Percentiles rank a stretch among this genome's conserved stretches.
These are phyloP conservation scores for Danio tinwini DNA, from an alignment of 2,797 vertebrate species.

Conservation along the genomic window DNA sequence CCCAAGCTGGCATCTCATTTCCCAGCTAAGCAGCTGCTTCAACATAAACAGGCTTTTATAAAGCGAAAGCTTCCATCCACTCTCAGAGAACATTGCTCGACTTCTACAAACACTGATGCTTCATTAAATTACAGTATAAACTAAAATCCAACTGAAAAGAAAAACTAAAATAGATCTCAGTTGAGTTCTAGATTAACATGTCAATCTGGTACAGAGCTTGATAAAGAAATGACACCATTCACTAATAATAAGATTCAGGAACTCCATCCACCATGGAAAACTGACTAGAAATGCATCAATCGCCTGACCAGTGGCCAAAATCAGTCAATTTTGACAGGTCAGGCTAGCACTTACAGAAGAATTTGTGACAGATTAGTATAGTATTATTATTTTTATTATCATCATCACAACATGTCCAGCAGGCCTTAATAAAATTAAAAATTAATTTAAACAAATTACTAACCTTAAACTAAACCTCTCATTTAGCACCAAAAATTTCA, in stretches of 20 bases:
- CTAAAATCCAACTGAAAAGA: neutral
- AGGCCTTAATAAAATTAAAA: no score
- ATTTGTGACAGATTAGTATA: no score
- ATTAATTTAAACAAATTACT: no score
- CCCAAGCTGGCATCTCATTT: slow-evolving; percentile 36
- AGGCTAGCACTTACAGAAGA: no score
- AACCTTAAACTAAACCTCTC: no score
- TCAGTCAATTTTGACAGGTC: no score
- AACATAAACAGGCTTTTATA: slow-evolving; percentile 46
- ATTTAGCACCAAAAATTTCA: no score
- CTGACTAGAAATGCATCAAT: no score
- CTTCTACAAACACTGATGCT: slow-evolving; percentile 22
- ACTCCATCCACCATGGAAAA: neutral
- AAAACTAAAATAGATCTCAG: neutral
- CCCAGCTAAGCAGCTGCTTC: slow-evolving; percentile 31
- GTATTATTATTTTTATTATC: no score
- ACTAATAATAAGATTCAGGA: neutral
- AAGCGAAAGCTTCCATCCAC: slow-evolving; percentile 40
- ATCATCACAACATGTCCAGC: no score
- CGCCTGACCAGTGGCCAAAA: no score
- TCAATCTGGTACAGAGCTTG: neutral
- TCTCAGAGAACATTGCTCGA: slow-evolving; percentile 27
- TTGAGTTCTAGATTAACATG: neutral
- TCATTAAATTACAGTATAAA: slow-evolving; percentile 7
- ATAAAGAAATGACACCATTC: neutral